Base-by-base conservation (phyloP, 2,797 vertebrate species). In the Odontamblyopus lacepedii region DNA sequence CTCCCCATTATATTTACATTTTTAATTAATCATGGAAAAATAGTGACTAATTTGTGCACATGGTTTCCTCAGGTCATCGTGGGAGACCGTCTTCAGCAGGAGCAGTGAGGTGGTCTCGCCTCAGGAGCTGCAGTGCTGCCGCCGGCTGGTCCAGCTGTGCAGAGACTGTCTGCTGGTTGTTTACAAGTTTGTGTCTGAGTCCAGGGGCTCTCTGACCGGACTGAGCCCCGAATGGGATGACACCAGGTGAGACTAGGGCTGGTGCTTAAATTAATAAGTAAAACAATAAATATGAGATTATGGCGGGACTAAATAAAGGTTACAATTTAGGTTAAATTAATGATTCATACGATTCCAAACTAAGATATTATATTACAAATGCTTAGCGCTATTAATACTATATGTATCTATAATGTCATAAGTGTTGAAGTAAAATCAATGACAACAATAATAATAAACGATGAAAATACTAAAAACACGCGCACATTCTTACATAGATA, bases 81-180 rank as follows among this genome's bases (percentile, higher is more conserved):
- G 98, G 98, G 97, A 98, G 94, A 93, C 89, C 69, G 93, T 96
- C 84, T 97, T 99, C 91, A 96, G 87, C 85, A 97, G 95, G 92
- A 95, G 93, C 93, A 94, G 95, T 0, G 97, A 98, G 85, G 86
- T 93, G 79, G 92, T 97, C 85, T 96, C 95, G 23, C 92, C 96
- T 1, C 95, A 94, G 91, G 95, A 99, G 83, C 93, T 97, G 79
- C 96, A 96, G 77, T 98, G 97, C 85, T 99, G 97, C 91, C 96
- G 95, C 75, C 94, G 95, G 74, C 89, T 99, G 85, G 97, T 98
- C 11, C 96, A 98, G 89, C 95, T 99, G 79, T 98, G 96, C 75
- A 94, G 97, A 80, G 96, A 97, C 89, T 98, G 97, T 88, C 94
- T 99, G 85, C 92, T 99, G 75, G 95, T 99, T 70, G 96, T 98